Percentiles rank a stretch among this genome's conserved stretches.
phyloP scores from a whole-genome alignment of 2,797 vertebrate genomes.

The Notolabrus celidotus region DNA sequence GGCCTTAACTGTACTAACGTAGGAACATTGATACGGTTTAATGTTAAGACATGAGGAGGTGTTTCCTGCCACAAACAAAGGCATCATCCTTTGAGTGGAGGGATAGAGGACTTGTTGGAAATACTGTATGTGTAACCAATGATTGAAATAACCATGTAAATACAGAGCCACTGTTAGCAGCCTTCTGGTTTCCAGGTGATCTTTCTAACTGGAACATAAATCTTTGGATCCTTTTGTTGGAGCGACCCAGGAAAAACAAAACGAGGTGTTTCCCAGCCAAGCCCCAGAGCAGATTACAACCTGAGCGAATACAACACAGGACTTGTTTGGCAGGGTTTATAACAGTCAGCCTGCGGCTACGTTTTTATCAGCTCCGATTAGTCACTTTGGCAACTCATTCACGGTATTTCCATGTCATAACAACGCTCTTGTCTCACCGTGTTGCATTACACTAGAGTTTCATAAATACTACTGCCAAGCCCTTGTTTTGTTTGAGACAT shows the following conservation, averaged over 20 bases:
- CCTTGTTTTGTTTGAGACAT: conserved; percentile 1
- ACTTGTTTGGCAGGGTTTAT: conserved; percentile 29
- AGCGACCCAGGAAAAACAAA: conserved; percentile 25
- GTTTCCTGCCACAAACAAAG: too few species aligned
- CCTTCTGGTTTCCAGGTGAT: conserved; percentile 5
- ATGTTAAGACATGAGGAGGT: too few species aligned
- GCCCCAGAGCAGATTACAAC: conserved; percentile 13
- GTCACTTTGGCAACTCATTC: conserved; percentile 29
- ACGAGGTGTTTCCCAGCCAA: conserved; percentile 24
- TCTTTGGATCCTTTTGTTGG: conserved; percentile 6
- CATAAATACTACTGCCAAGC: background rate
- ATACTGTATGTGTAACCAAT: background rate
- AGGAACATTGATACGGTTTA: too few species aligned
- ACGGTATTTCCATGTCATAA: conserved; percentile 27
- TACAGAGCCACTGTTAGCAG: background rate
- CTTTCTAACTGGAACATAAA: conserved; percentile 1
- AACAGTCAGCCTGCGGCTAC: conserved; percentile 20
- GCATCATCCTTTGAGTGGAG: too few species aligned
- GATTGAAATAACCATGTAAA: background rate
- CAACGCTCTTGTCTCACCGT: conserved; percentile 4
- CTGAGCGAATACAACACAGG: conserved; percentile 24
- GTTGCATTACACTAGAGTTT: conserved; percentile 3
- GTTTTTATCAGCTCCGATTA: conserved; percentile 16
- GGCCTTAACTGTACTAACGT: too few species aligned
- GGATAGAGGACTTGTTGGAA: background rate